phyloP scores from a whole-genome alignment of 1,140 invertebrate species.

The Pogonomyrmex barbatus region DNA sequence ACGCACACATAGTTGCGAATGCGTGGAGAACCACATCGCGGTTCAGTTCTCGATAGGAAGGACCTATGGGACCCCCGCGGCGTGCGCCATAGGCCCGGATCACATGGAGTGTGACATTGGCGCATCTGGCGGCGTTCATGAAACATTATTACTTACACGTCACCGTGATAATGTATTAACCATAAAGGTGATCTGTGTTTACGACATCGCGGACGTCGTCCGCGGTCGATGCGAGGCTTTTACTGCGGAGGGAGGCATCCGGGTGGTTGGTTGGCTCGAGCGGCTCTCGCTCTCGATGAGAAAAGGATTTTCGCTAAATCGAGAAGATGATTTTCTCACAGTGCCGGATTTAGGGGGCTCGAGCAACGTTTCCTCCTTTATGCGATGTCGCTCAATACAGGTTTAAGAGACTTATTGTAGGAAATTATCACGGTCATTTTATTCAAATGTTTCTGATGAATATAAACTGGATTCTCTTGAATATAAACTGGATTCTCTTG shows the following conservation, averaged over 20 bases:
- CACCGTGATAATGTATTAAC: slow-evolving; percentile 70
- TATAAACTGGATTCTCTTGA: neutral
- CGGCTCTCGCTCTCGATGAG: neutral
- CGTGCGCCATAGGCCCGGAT: slow-evolving; percentile 52
- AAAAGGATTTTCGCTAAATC: neutral
- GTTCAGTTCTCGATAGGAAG: slow-evolving; percentile 58
- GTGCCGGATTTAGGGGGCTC: neutral
- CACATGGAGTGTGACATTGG: slow-evolving; percentile 79
- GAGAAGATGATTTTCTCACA: neutral
- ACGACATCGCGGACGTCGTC: slow-evolving; percentile 29
- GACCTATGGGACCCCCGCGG: slow-evolving; percentile 63
- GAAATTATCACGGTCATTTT: neutral
- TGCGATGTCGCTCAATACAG: neutral
- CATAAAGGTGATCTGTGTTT: slow-evolving; percentile 66
- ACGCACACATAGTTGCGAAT: neutral
- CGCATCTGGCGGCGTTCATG: slow-evolving; percentile 74
- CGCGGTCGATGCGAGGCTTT: slow-evolving; percentile 17
- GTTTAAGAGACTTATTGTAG: neutral
- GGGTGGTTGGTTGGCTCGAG: neutral
- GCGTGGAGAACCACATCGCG: slow-evolving; percentile 10
- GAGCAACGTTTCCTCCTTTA: neutral
- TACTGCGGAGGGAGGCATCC: neutral
- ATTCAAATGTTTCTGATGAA: neutral
- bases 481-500: neutral
- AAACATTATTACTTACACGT: slow-evolving; percentile 66